Evolutionary conservation across 1,140 invertebrate genomes (phyloP), one percentile per base, ranked within the genome.

Genomic region (Meloidogyne hapla): DNA sequence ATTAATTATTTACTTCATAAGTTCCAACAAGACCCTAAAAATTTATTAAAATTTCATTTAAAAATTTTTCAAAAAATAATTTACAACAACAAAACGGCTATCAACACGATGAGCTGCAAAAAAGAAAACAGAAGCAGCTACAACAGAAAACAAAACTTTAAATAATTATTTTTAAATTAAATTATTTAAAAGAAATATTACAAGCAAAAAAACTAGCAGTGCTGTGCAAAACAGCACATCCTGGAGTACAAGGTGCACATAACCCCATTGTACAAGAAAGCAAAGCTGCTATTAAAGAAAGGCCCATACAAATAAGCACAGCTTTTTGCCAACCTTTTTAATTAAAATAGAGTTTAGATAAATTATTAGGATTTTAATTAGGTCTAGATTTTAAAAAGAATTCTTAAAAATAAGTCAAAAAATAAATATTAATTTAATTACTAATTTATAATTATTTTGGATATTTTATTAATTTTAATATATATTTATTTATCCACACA

Each of bases 321-420:
- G 83, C 82, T 69, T 85, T 85, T 75, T 85, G 82, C 84, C 84
- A 85, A 40, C 78, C 85, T 85, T 69, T 72, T 61, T 18, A 15
- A n/a, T 23, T 48, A n/a, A n/a, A n/a, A n/a, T n/a, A n/a, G n/a
- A n/a, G n/a, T n/a, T n/a, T n/a, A n/a, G n/a, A n/a, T n/a, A n/a
- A n/a, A n/a, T n/a, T n/a, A n/a, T n/a, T n/a, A n/a, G n/a, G n/a
- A n/a, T n/a, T n/a, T n/a, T n/a, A n/a, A n/a, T n/a, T n/a, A n/a
- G n/a, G n/a, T n/a, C n/a, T n/a, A n/a, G n/a, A n/a, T n/a, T n/a
- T n/a, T n/a, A n/a, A n/a, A n/a, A n/a, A n/a, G n/a, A n/a, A n/a
- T n/a, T n/a, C n/a, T n/a, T n/a, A n/a, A n/a, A n/a, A n/a, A n/a
- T n/a, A n/a, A n/a, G n/a, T n/a, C n/a, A n/a, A n/a, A n/a, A n/a